A percentile compares a stretch with the other conserved stretches of the same genome.
Conservation (phyloP, 2,113 vertebrate genomes). For the Microtus ochrogaster region DNA sequence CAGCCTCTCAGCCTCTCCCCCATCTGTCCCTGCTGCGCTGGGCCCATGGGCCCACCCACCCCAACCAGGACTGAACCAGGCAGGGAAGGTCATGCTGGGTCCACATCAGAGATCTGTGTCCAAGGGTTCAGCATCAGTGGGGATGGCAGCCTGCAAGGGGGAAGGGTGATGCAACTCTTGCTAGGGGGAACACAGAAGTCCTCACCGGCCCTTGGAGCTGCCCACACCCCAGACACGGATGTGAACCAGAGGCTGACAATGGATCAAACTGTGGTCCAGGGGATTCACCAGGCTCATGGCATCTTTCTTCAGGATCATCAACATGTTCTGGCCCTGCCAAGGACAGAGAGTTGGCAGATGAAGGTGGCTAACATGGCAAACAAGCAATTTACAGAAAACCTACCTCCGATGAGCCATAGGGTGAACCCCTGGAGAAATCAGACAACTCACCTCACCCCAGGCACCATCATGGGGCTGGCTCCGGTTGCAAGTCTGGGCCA, state of each 20-base stretch:
- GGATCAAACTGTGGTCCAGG: slow-evolving; percentile 93
- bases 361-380: not conserved
- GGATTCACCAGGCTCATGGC: slow-evolving; percentile 95
- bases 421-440: not conserved
- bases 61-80: slow-evolving; percentile 66
- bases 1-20: slow-evolving; percentile 75
- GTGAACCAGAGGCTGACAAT: slow-evolving; percentile 95
- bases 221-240: slow-evolving; percentile 99
- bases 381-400: slow-evolving; percentile 3
- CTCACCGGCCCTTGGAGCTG: slow-evolving; percentile 97
- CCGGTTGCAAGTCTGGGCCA: slow-evolving; percentile 90
- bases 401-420: not conserved
- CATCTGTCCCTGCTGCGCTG: slow-evolving; percentile 62
- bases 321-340: slow-evolving; percentile 94
- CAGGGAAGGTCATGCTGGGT: slow-evolving; percentile 70
- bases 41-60: slow-evolving; percentile 75
- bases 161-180: slow-evolving; percentile 43
- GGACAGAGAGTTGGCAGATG: not conserved
- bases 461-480: slow-evolving; percentile 87
- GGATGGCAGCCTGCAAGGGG: slow-evolving; percentile 55
- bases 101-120: slow-evolving; percentile 75
- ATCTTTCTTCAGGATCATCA: slow-evolving; percentile 97
- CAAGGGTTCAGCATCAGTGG: slow-evolving; percentile 69
- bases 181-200: slow-evolving; percentile 38
- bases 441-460: slow-evolving; percentile 91